phyloP scores from a whole-genome alignment of 1,140 invertebrate genomes.

The Asbolus verrucosus region DNA sequence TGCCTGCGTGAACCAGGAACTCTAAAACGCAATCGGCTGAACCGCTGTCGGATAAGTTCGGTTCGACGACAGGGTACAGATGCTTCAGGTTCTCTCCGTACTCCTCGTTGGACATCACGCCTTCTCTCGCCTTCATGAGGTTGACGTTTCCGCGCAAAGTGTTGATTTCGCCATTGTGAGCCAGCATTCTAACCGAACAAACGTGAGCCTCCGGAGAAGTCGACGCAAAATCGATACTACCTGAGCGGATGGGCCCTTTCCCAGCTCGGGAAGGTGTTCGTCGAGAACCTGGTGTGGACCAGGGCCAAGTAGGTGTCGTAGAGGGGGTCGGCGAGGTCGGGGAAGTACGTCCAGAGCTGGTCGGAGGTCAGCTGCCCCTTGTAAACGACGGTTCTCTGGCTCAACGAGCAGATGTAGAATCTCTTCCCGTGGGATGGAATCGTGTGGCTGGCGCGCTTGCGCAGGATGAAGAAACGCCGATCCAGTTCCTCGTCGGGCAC shows the following conservation, averaged over 20 bases:
- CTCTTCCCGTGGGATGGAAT: conserved; percentile 85
- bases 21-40: conserved; percentile 98
- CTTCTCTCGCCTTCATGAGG: conserved; percentile 98
- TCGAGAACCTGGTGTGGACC: conserved; percentile 97
- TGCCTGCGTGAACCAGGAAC: conserved; percentile 94
- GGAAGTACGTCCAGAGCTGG: conserved; percentile 89
- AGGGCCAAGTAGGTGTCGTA: conserved; percentile 96
- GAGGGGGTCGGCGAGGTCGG: conserved; percentile 77
- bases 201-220: conserved; percentile 1
- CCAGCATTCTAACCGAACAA: conserved; percentile 82
- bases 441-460: conserved; percentile 92
- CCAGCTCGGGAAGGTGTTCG: conserved; percentile 99
- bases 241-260: conserved; percentile 98
- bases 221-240: conserved; percentile 67
- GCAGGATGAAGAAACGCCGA: conserved; percentile 87
- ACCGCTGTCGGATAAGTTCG: conserved; percentile 97
- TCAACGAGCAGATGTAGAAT: conserved; percentile 98
- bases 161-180: conserved; percentile 99
- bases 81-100: conserved; percentile 84
- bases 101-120: conserved; percentile 91
- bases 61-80: conserved; percentile 97
- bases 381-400: conserved; percentile 91
- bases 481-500: conserved; percentile 59
- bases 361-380: conserved; percentile 97
- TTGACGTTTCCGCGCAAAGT: conserved; percentile 98